phyloP scores from a whole-genome alignment of 1,140 invertebrate genomes.

The roundworm (Caenorhabditis elegans) region WBcel235 BX284605.5:6010501-6011000 shows the following conservation, averaged over 20 bases:
- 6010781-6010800: conserved; percentile 3
- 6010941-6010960: background rate
- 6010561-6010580: too few relatives aligned
- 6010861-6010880: background rate
- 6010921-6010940: background rate
- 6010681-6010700: background rate
- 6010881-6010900: background rate
- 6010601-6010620: too few relatives aligned
- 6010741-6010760: conserved; percentile 11
- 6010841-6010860: background rate
- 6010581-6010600: background rate
- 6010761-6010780: background rate
- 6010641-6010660: conserved; percentile 24
- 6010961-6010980: background rate
- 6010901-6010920: background rate
- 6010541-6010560: background rate
- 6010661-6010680: conserved; percentile 10
- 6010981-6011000: background rate
- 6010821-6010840: background rate
- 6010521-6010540: too few relatives aligned
- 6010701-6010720: conserved; percentile 29
- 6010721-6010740: conserved; percentile 31
- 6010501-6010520: too few relatives aligned
- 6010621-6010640: background rate
- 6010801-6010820: background rate